Conservation (phyloP, 2,797 vertebrate genomes). For the Ptychobarbus kaznakovi region DNA sequence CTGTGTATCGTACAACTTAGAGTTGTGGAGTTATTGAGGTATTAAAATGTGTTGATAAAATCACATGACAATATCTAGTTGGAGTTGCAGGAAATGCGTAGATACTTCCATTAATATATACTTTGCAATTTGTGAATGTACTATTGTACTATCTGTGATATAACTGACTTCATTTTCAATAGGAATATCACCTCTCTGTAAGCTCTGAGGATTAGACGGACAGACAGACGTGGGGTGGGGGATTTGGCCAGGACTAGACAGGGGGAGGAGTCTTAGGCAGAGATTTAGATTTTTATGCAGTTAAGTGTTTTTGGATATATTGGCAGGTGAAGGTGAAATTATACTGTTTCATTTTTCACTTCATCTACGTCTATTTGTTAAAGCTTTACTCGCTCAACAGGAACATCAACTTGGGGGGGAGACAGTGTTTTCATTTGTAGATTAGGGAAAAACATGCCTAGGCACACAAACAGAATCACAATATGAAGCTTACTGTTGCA, state of each 20-base stretch:
- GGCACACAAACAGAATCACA: background rate
- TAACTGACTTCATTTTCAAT: background rate
- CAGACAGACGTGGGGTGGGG: slow-evolving; percentile 19
- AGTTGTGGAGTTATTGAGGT: background rate
- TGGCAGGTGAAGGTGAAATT: background rate
- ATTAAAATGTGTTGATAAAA: background rate
- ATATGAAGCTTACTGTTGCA: slow-evolving; percentile 29
- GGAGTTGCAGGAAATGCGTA: background rate
- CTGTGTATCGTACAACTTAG: background rate
- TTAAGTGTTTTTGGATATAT: background rate
- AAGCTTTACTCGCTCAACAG: background rate
- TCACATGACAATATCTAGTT: background rate
- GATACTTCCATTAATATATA: background rate
- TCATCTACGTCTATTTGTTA: background rate
- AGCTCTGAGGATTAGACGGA: slow-evolving; percentile 36
- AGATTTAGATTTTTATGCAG: background rate
- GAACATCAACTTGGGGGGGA: background rate
- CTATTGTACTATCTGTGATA: background rate
- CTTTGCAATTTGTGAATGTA: background rate
- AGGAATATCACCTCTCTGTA: background rate
- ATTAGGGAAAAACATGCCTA: background rate
- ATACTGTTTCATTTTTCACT: background rate
- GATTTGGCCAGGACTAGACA: slow-evolving; percentile 41
- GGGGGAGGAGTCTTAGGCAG: slow-evolving; percentile 2
- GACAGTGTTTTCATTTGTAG: background rate